These are phyloP conservation scores for Psettodes erumei DNA, from an alignment of 2,113 vertebrate species.

Conservation along the genomic window DNA sequence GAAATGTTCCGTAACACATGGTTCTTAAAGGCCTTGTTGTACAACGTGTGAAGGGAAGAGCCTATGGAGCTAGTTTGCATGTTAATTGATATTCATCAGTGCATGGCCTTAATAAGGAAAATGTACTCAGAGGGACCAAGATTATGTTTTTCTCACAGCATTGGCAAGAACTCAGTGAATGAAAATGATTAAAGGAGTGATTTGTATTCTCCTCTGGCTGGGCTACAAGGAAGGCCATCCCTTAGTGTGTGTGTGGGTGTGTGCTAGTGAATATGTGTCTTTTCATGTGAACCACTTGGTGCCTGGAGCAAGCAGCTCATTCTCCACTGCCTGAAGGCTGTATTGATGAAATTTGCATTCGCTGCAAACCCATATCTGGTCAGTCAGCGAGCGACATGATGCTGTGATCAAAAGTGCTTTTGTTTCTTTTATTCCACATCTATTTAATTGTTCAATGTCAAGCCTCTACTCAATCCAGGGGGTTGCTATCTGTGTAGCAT, in stretches of 20 bases:
- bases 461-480: background rate
- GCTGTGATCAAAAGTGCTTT: background rate
- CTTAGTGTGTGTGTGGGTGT: background rate
- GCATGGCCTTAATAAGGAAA: background rate
- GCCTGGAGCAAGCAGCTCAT: background rate
- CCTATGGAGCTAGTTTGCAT: background rate
- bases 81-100: constrained; percentile 12
- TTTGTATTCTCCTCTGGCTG: constrained; percentile 19
- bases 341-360: background rate
- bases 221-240: background rate
- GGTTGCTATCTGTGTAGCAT: background rate
- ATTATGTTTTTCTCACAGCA: background rate
- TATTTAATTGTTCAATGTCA: background rate
- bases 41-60: background rate
- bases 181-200: constrained; percentile 16
- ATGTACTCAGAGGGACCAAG: background rate
- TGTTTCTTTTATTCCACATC: background rate
- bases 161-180: background rate
- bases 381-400: no score
- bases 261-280: background rate
- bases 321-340: background rate
- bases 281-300: background rate
- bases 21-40: background rate
- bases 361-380: background rate
- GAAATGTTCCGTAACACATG: background rate